phyloP scores from a whole-genome alignment of 2,797 vertebrate species.

The Ctenochaetus hawaiiensis region DNA sequence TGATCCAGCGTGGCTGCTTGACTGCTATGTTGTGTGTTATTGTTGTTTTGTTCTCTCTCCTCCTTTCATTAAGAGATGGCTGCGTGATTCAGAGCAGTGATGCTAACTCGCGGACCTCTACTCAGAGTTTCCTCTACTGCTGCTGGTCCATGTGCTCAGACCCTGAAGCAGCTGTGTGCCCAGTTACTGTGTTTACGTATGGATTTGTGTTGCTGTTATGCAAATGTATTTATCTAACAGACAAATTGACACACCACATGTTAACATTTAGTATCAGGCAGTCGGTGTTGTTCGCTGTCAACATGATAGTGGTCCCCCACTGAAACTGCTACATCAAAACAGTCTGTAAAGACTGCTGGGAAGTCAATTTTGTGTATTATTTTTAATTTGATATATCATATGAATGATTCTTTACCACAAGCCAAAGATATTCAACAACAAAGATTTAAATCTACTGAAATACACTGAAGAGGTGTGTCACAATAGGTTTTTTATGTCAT shows the following conservation, averaged over 20 bases:
- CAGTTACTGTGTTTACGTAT: not conserved
- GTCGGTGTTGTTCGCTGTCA: slow-evolving; percentile 24
- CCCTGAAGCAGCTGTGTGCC: slow-evolving; percentile 9
- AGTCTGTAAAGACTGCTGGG: not conserved
- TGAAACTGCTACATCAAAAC: slow-evolving; percentile 5
- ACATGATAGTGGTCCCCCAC: slow-evolving; percentile 2
- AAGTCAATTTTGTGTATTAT: not conserved
- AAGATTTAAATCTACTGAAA: not conserved
- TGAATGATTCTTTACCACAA: not conserved
- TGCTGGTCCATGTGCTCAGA: slow-evolving; percentile 10
- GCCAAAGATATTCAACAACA: not conserved
- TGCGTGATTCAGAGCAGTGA: slow-evolving; percentile 20
- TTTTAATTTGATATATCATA: not conserved
- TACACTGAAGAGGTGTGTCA: not conserved
- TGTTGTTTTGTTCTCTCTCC: slow-evolving; percentile 30
- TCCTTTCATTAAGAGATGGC: slow-evolving; percentile 17
- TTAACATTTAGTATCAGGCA: slow-evolving; percentile 17
- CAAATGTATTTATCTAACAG: slow-evolving; percentile 10
- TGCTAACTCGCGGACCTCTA: slow-evolving; percentile 2
- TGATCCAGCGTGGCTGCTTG: slow-evolving; percentile 54
- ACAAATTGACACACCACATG: slow-evolving; percentile 38
- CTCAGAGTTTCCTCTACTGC: slow-evolving; percentile 24
- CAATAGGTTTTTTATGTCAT: not conserved
- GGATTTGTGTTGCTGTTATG: slow-evolving; percentile 9
- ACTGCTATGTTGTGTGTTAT: slow-evolving; percentile 52